Conservation (phyloP, 1,140 invertebrate genomes). For the Melanaphis sacchari region DNA sequence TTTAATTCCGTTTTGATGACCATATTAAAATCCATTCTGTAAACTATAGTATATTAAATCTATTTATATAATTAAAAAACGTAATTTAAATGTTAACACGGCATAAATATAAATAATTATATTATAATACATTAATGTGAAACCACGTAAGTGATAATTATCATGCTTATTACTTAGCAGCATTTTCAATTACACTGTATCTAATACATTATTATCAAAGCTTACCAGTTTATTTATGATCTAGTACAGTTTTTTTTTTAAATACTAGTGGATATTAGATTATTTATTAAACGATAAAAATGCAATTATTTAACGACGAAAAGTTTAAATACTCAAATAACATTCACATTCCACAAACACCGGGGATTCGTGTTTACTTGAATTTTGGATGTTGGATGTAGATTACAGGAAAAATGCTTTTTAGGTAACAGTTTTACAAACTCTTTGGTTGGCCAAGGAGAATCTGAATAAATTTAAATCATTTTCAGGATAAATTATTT, state of each 20-base stretch:
- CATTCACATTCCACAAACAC: neutral
- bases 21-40: neutral
- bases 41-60: neutral
- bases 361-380: neutral
- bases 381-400: neutral
- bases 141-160: slow-evolving; percentile 31
- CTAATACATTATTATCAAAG: neutral
- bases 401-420: neutral
- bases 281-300: neutral
- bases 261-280: neutral
- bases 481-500: too few species aligned
- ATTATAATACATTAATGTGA: neutral
- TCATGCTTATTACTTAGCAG: neutral
- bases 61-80: neutral
- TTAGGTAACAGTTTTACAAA: neutral
- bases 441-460: neutral
- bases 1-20: neutral
- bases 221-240: neutral
- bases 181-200: neutral
- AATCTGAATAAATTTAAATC: neutral
- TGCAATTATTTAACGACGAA: slow-evolving; percentile 12
- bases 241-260: neutral
- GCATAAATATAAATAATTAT: neutral
- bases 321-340: slow-evolving; percentile 27
- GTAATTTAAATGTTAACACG: neutral